Percentiles rank a stretch among this genome's conserved stretches.
phyloP scores from a whole-genome alignment of 2,113 vertebrate species.

The Ahaetulla prasina region DNA sequence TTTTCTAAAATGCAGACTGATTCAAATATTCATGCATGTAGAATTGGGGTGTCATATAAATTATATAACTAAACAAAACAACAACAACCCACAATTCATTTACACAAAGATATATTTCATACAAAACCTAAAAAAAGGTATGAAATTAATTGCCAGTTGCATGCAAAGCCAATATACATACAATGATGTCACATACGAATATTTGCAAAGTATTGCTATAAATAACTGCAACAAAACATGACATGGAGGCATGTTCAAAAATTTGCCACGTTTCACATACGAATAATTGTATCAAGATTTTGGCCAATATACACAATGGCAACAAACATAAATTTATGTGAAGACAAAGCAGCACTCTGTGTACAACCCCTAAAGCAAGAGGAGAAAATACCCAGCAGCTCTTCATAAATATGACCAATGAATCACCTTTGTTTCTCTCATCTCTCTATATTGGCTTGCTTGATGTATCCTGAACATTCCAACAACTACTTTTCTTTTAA shows the following conservation, averaged over 20 bases:
- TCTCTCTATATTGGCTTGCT: not conserved
- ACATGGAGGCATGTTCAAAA: not conserved
- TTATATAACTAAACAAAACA: not conserved
- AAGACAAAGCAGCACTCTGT: not conserved
- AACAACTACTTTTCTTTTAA: not conserved
- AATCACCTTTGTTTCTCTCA: not conserved
- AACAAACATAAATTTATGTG: not conserved
- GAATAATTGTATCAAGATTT: not conserved
- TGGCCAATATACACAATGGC: not conserved
- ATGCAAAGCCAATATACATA: not conserved
- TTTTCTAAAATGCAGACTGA: not conserved
- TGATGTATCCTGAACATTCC: not conserved
- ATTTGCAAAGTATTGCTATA: not conserved
- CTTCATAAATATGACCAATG: not conserved
- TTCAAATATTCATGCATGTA: not conserved
- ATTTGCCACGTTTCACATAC: not conserved
- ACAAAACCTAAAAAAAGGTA: not conserved
- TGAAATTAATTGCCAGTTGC: not conserved
- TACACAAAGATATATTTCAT: not conserved
- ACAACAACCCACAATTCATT: not conserved
- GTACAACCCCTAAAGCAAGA: no score
- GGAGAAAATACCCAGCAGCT: no score
- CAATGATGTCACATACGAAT: not conserved
- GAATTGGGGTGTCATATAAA: not conserved
- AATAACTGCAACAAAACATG: not conserved